These are phyloP conservation scores for Microctonus brassicae DNA, from an alignment of 2,888 invertebrate genomes.

Conservation along the genomic window DNA sequence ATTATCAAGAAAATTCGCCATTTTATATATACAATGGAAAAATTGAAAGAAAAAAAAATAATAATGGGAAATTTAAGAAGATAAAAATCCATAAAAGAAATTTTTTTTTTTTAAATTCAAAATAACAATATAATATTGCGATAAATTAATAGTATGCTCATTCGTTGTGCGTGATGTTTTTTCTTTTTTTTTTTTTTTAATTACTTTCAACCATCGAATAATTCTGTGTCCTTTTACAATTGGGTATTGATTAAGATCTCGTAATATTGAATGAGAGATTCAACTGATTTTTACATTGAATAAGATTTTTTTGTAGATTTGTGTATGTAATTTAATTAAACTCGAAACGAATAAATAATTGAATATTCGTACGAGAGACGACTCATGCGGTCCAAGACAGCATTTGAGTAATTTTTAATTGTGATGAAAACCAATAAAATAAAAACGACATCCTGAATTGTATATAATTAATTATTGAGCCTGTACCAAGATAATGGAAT, in stretches of 20 bases:
- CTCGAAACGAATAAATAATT: slow-evolving; percentile 25
- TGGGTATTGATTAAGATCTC: background rate
- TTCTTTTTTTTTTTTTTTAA: slow-evolving; percentile 28
- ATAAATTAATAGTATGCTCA: no score
- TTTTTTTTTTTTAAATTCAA: background rate
- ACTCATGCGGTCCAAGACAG: slow-evolving; percentile 31
- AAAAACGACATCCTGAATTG: slow-evolving; percentile 1
- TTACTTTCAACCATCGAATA: slow-evolving; percentile 36
- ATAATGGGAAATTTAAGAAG: slow-evolving; percentile 18
- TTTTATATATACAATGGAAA: slow-evolving; percentile 43
- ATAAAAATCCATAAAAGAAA: slow-evolving; percentile 22
- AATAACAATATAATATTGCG: no score
- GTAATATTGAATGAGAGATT: slow-evolving; percentile 26
- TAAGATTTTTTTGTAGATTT: slow-evolving; percentile 33
- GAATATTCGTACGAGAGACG: slow-evolving; percentile 21
- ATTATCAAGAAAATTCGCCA: slow-evolving; percentile 58
- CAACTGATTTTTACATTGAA: slow-evolving; percentile 41
- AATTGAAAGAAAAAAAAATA: background rate
- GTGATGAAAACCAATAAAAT: slow-evolving; percentile 15
- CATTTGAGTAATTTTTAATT: slow-evolving; percentile 16
- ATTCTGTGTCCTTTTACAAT: slow-evolving; percentile 23
- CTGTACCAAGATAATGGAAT: slow-evolving; percentile 17
- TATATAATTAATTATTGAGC: background rate
- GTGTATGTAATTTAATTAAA: background rate
- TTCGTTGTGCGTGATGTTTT: background rate